Conservation (phyloP, 2,888 invertebrate genomes). For the Hesperia comma region DNA sequence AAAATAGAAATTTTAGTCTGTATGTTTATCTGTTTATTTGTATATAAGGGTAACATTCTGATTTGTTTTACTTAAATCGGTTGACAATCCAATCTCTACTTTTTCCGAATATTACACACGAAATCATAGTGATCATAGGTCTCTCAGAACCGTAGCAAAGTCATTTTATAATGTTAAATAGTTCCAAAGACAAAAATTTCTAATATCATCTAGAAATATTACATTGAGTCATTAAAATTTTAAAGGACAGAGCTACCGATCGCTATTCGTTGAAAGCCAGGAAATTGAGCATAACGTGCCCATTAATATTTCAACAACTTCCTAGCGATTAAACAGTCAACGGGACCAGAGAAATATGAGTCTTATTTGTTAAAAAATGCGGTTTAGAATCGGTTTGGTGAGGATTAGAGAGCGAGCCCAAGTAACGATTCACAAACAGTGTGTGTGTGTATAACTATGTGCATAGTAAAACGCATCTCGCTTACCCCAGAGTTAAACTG, state of each 20-base stretch:
- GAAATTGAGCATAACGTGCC: constrained; percentile 80
- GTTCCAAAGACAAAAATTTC: background rate
- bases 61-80: too few species aligned
- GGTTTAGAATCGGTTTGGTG: constrained; percentile 18
- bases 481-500: constrained; percentile 52
- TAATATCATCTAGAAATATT: constrained; percentile 26
- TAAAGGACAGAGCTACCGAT: constrained; percentile 71
- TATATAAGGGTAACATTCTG: too few species aligned
- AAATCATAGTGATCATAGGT: too few species aligned
- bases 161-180: background rate
- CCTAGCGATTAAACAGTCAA: constrained; percentile 65
- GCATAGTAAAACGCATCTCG: constrained; percentile 67
- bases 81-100: too few species aligned
- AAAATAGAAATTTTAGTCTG: too few species aligned
- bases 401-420: constrained; percentile 50
- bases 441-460: constrained; percentile 50
- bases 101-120: too few species aligned
- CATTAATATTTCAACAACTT: constrained; percentile 81
- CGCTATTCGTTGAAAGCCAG: constrained; percentile 75
- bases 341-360: constrained; percentile 21
- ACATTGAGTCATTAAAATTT: constrained; percentile 41
- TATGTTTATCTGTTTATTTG: too few species aligned
- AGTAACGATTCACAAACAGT: constrained; percentile 53
- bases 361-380: constrained; percentile 22
- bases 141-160: background rate